Conservation (phyloP, 2,888 invertebrate species). For the Isoperla grammatica region DNA sequence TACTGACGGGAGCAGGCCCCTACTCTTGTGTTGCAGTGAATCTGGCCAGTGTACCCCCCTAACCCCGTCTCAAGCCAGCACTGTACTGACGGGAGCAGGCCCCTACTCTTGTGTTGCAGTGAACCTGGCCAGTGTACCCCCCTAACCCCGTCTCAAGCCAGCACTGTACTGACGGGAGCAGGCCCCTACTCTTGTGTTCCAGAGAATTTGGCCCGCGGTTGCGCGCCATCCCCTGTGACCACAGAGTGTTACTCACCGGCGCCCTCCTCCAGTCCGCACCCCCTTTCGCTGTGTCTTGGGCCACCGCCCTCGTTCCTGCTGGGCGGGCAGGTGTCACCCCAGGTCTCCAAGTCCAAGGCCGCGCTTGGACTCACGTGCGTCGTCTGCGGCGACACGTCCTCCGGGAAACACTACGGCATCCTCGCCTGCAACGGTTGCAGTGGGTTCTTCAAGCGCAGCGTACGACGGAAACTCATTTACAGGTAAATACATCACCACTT, state of each 20-base stretch:
- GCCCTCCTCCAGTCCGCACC: constrained; percentile 40
- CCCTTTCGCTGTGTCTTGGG: constrained; percentile 55
- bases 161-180: neutral
- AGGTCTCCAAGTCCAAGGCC: constrained; percentile 41
- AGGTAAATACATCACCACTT: constrained; percentile 57
- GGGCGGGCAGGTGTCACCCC: constrained; percentile 9
- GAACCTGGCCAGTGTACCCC: no score
- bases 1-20: no score
- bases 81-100: constrained; percentile 2
- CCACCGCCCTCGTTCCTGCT: constrained; percentile 40
- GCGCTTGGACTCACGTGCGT: constrained; percentile 82
- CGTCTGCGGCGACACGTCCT: constrained; percentile 95
- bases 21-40: no score
- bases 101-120: neutral
- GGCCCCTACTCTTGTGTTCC: neutral
- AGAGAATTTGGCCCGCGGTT: constrained; percentile 9
- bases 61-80: neutral
- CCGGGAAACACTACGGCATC: constrained; percentile 97
- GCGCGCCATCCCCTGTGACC: constrained; percentile 23
- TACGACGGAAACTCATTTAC: constrained; percentile 93
- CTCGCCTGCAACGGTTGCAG: constrained; percentile 99
- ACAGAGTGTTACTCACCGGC: constrained; percentile 33
- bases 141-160: no score
- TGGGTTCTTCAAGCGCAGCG: constrained; percentile 97
- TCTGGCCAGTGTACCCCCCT: no score